Base-by-base conservation (phyloP, 2,113 vertebrate genomes). In the Alouatta palliata region DNA sequence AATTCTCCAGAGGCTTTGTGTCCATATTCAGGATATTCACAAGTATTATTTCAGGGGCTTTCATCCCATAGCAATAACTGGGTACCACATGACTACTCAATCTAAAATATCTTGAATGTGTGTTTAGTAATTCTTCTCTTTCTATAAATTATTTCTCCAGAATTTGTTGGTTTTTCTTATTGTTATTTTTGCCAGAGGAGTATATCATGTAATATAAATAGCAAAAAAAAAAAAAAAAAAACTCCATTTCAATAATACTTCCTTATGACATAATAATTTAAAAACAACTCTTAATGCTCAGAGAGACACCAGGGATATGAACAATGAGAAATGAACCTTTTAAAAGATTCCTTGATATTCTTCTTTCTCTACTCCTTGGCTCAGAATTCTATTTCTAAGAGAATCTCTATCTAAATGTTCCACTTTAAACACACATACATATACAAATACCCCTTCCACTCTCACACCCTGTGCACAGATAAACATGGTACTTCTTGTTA, bases 71-170 rank as follows among this genome's bases (percentile, higher is more conserved):
- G 30, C 32, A 83, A 43, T 83, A 32, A 76, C 30, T 75, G 20
- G 71, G 20, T 30, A 37, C 20, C 7, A 91, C 3, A 19, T 21
- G 58, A 80, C 37, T 86, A 56, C 30, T 93, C 71, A 89, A 30
- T 64, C 73, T 95, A 86, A 97, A 97, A 56, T 79, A 90, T 37
- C 35, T 75, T 73, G 2, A 94, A 68, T 43, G 8, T 64, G 35
- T 71, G 16, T 71, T 90, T 91, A 88, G 71, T 81, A 56, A 94
- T 40, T 91, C 32, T 16, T 66, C 13, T 75, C 23, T 90, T 88
- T 71, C 35, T 43, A 66, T 91, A 87, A 86, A 56, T 19, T 71
- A 11, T 56, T 87, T 82, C 37, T 92, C 47, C 19, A 92, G 83
- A 84, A 64, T 54, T 16, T 86, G 25, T 7, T 87, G 5, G 30